Conservation (phyloP, 2,888 invertebrate species). For the Heliconius hortense region DNA sequence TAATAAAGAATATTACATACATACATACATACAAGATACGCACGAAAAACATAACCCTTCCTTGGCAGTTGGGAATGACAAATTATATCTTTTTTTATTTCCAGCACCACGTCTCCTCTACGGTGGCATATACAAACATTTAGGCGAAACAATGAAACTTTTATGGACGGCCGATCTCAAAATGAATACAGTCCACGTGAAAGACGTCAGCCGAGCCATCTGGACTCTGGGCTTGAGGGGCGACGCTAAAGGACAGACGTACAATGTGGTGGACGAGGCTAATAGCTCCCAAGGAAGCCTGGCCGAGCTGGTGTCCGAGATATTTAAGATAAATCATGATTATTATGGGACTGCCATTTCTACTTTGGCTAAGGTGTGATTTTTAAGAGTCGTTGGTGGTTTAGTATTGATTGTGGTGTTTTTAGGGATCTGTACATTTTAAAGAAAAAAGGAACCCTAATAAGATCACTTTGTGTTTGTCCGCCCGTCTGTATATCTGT, state of each 20-base stretch:
- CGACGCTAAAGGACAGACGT: conserved; percentile 83
- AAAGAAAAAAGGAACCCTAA: too few species aligned
- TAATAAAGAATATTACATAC: too few species aligned
- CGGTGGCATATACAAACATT: conserved; percentile 93
- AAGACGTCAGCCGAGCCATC: conserved; percentile 91
- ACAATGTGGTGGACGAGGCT: conserved; percentile 92
- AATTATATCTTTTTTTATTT: background rate
- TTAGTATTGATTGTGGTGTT: too few species aligned
- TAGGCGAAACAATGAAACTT: conserved; percentile 95
- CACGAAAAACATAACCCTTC: too few species aligned
- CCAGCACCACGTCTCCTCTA: conserved; percentile 92
- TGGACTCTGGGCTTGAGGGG: conserved; percentile 85
- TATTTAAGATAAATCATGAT: conserved; percentile 93
- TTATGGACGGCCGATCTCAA: conserved; percentile 92
- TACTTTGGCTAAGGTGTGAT: conserved; percentile 87
- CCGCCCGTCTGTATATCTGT: too few species aligned
- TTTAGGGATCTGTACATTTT: too few species aligned
- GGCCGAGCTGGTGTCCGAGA: conserved; percentile 88
- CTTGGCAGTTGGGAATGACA: too few species aligned
- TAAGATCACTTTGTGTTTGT: too few species aligned
- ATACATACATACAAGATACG: too few species aligned
- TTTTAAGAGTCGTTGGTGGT: background rate
- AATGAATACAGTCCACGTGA: conserved; percentile 93
- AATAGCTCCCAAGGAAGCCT: conserved; percentile 93
- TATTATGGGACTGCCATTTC: conserved; percentile 93